Percentiles rank a stretch among this genome's conserved stretches.
These are phyloP conservation scores for Trichopria drosophilae DNA, from an alignment of 2,888 invertebrate genomes.

Conservation along the genomic window DNA sequence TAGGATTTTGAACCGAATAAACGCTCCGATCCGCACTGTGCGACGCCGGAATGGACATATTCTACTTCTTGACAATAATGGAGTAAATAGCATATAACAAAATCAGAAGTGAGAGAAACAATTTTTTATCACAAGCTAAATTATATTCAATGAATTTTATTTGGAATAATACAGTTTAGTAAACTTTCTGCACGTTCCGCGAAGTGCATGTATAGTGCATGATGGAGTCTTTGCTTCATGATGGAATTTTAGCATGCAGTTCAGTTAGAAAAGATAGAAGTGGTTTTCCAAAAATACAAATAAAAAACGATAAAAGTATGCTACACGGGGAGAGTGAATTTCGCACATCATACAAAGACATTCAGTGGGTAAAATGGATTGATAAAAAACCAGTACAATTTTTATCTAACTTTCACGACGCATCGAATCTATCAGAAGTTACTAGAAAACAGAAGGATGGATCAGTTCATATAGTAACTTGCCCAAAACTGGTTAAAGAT, in stretches of 20 bases:
- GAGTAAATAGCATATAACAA: too few relatives aligned
- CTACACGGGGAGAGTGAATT: slow-evolving; percentile 37
- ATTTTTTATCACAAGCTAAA: too few relatives aligned
- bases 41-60: too few relatives aligned
- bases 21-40: too few relatives aligned
- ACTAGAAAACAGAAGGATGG: slow-evolving; percentile 39
- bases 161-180: too few relatives aligned
- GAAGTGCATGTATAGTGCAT: too few relatives aligned
- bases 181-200: too few relatives aligned
- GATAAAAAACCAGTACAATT: slow-evolving; percentile 34
- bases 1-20: too few relatives aligned
- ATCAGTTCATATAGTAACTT: slow-evolving; percentile 33
- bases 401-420: slow-evolving; percentile 37
- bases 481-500: slow-evolving; percentile 38
- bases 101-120: too few relatives aligned
- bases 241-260: slow-evolving; percentile 42
- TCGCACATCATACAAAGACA: slow-evolving; percentile 30
- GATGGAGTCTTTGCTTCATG: slow-evolving; percentile 36
- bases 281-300: slow-evolving; percentile 41
- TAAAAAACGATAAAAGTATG: slow-evolving; percentile 38
- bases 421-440: slow-evolving; percentile 30
- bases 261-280: slow-evolving; percentile 42
- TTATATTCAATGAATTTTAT: too few relatives aligned
- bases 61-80: too few relatives aligned
- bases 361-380: slow-evolving; percentile 45